Percentiles rank a stretch among this genome's conserved stretches.
Conservation (phyloP, 2,797 vertebrate species). For the Antrozous pallidus region DNA sequence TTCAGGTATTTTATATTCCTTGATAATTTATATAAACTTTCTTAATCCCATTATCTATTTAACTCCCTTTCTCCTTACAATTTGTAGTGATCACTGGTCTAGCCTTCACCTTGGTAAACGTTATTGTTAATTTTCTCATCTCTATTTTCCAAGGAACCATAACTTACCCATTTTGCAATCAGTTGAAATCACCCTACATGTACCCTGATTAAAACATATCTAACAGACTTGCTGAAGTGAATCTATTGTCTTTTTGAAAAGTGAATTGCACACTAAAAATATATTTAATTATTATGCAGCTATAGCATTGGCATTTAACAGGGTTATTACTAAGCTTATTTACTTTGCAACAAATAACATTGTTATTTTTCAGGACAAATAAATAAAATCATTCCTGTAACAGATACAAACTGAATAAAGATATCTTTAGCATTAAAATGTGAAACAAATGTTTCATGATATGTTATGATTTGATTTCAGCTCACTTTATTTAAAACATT, state of each 20-base stretch:
- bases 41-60: no score
- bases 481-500: conserved; percentile 41
- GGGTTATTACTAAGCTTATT: not conserved
- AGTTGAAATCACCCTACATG: not conserved
- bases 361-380: not conserved
- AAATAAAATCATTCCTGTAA: not conserved
- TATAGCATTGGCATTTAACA: not conserved
- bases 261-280: not conserved
- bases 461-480: not conserved
- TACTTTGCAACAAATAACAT: not conserved
- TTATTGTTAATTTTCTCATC: not conserved
- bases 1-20: not conserved
- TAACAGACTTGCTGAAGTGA: not conserved
- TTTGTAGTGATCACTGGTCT: not conserved
- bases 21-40: not conserved
- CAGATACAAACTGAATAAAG: not conserved
- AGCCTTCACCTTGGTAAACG: not conserved
- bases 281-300: not conserved
- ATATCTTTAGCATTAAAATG: not conserved
- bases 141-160: not conserved
- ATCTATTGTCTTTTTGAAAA: not conserved
- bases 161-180: not conserved
- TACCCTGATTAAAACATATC: not conserved
- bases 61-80: not conserved
- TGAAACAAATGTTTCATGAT: not conserved